These are phyloP conservation scores for Drosophila punjabiensis DNA, from an alignment of 1,140 invertebrate species.

Conservation along the genomic window DNA sequence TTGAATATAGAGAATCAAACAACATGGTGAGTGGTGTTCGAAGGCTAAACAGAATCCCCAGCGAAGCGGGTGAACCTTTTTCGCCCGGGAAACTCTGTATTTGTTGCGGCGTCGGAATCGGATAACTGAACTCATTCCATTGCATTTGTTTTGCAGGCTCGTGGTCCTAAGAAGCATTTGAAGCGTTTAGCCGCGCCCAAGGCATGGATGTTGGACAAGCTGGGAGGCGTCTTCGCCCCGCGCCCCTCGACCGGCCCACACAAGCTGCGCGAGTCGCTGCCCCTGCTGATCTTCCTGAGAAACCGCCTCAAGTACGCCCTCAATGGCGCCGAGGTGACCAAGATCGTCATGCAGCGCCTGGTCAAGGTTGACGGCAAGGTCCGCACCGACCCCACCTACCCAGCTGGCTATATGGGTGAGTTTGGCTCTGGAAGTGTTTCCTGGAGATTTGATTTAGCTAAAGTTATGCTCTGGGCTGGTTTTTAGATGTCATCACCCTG, in stretches of 20 bases:
- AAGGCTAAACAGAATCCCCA: background rate
- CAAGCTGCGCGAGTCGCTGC: slow-evolving; percentile 98
- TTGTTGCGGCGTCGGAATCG: background rate
- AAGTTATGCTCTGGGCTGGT: background rate
- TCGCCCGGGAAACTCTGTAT: background rate
- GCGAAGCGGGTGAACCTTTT: background rate
- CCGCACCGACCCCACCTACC: slow-evolving; percentile 98
- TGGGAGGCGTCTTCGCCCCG: slow-evolving; percentile 98
- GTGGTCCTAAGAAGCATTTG: slow-evolving; percentile 99
- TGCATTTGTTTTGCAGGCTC: slow-evolving; percentile 89
- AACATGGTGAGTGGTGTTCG: slow-evolving; percentile 74
- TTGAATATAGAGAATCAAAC: slow-evolving; percentile 72
- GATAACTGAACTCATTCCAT: background rate
- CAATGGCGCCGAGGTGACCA: slow-evolving; percentile 97
- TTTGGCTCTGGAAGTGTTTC: slow-evolving; percentile 25
- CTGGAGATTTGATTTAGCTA: slow-evolving; percentile 9
- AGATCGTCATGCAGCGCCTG: slow-evolving; percentile 99
- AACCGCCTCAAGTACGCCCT: slow-evolving; percentile 99
- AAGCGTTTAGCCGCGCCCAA: slow-evolving; percentile 99
- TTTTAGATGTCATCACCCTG: slow-evolving; percentile 98
- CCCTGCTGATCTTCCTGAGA: slow-evolving; percentile 97
- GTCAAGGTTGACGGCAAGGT: slow-evolving; percentile 99
- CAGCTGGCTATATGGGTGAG: slow-evolving; percentile 99
- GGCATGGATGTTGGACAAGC: slow-evolving; percentile 99
- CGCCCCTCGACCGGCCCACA: slow-evolving; percentile 98